Conservation (phyloP, 2,113 vertebrate genomes). For the Platysteira castanea region DNA sequence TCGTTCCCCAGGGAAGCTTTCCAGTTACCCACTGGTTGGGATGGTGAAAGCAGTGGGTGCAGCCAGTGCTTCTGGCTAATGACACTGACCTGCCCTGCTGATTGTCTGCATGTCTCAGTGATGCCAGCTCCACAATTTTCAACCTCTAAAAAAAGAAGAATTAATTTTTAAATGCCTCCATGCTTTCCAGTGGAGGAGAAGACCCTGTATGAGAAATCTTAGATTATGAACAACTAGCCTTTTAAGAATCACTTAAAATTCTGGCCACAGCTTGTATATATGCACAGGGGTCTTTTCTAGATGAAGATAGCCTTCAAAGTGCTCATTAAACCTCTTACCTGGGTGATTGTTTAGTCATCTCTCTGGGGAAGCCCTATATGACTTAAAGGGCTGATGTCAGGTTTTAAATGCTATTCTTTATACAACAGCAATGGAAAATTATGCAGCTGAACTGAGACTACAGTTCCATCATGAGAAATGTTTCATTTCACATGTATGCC, state of each 20-base stretch:
- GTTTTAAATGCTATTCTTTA: neutral
- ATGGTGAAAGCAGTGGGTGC: neutral
- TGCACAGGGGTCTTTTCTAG: neutral
- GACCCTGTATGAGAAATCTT: neutral
- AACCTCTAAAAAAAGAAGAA: neutral
- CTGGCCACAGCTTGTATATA: neutral
- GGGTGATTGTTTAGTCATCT: neutral
- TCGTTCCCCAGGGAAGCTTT: neutral
- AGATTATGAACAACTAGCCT: neutral
- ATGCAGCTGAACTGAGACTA: neutral
- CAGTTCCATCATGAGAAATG: neutral
- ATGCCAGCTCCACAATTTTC: neutral
- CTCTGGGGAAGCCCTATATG: neutral
- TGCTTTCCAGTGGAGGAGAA: neutral
- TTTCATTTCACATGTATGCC: neutral
- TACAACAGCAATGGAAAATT: neutral
- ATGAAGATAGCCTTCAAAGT: neutral
- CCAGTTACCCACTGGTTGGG: rapidly evolving
- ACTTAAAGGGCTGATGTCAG: neutral
- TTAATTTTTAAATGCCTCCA: neutral
- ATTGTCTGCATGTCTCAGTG: neutral
- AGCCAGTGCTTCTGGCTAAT: neutral
- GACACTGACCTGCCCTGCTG: neutral
- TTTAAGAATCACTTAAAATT: neutral
- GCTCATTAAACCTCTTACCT: neutral